Conservation (phyloP, 2,113 vertebrate genomes). For the Pachyramphus minor region DNA sequence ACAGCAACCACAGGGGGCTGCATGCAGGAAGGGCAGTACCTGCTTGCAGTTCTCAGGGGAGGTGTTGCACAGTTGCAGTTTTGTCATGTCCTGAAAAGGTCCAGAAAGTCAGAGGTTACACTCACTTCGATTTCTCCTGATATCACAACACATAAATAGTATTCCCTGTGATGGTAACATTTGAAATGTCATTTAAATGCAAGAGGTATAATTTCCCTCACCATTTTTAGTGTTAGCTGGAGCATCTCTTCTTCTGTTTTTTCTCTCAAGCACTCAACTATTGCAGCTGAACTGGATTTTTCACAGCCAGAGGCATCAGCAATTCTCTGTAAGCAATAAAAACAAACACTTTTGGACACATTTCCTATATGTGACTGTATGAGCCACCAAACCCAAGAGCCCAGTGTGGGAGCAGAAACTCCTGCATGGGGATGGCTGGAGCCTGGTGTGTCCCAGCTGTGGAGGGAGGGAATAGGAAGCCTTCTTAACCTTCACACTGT, state of each 20-base stretch:
- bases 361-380: background rate
- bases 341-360: background rate
- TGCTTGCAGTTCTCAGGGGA: background rate
- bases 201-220: background rate
- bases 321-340: background rate
- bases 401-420: background rate
- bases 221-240: background rate
- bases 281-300: background rate
- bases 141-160: background rate
- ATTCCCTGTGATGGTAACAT: background rate
- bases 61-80: background rate
- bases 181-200: background rate
- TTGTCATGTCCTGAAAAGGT: background rate
- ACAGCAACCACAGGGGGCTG: background rate
- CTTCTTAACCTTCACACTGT: background rate
- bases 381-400: background rate
- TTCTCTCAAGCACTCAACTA: constrained; percentile 34
- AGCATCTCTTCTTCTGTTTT: constrained; percentile 32
- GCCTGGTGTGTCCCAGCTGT: background rate
- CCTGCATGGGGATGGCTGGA: background rate
- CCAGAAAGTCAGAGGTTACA: background rate
- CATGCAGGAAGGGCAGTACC: background rate
- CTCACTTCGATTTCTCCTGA: background rate
- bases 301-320: background rate
- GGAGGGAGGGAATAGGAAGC: background rate